A percentile compares a stretch with the other conserved stretches of the same genome.
Conservation (phyloP, 92 coral and sea anemone species). For the Pocillopora meandrina region DNA sequence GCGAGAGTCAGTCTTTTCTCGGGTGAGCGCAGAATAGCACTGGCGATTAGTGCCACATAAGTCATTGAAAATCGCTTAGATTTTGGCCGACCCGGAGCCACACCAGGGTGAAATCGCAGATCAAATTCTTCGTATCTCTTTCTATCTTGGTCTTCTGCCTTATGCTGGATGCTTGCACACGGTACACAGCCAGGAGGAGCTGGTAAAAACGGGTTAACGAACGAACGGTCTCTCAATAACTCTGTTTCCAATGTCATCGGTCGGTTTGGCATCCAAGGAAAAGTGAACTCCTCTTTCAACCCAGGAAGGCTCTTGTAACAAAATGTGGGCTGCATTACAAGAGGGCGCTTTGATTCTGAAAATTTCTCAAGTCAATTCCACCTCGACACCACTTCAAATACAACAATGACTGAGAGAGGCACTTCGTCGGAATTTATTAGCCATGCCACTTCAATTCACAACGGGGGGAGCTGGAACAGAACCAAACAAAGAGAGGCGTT, state of each 20-base stretch:
- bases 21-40: slow-evolving; percentile 72
- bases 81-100: slow-evolving; percentile 23
- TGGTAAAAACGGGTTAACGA: slow-evolving; percentile 4
- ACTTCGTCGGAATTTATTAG: slow-evolving; percentile 18
- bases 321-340: slow-evolving; percentile 16
- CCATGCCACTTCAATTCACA: slow-evolving; percentile 26
- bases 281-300: neutral
- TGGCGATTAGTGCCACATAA: slow-evolving; percentile 75
- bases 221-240: neutral
- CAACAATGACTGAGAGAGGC: neutral
- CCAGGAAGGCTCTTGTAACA: slow-evolving; percentile 10
- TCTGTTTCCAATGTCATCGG: slow-evolving; percentile 2
- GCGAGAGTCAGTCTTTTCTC: slow-evolving; percentile 67
- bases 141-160: neutral
- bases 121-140: slow-evolving; percentile 7
- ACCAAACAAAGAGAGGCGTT: slow-evolving; percentile 33
- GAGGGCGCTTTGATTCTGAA: neutral
- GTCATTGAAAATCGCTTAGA: slow-evolving; percentile 63
- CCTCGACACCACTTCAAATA: neutral
- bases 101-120: neutral
- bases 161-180: neutral
- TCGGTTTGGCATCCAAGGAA: slow-evolving; percentile 4
- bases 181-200: slow-evolving; percentile 4
- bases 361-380: neutral
- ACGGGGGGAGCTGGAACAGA: slow-evolving; percentile 44